Percentiles rank a stretch among this genome's conserved stretches.
These are phyloP conservation scores for Forpus xanthops DNA, from an alignment of 2,797 vertebrate species.

Conservation along the genomic window DNA sequence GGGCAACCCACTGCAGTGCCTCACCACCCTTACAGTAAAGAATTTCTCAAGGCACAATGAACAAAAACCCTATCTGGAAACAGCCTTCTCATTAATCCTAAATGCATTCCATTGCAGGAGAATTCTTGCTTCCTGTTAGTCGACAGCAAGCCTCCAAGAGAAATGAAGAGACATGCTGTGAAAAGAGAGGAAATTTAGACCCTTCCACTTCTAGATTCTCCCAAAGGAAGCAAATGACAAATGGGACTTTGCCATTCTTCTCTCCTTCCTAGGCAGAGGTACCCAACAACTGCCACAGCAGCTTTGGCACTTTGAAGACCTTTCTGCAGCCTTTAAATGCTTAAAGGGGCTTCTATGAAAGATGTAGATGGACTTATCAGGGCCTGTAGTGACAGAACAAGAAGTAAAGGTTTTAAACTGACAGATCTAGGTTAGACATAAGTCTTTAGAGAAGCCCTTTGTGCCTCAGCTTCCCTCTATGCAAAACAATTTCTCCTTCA, in stretches of 20 bases:
- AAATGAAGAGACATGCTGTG: not conserved
- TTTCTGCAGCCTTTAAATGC: not conserved
- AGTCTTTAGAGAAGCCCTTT: not conserved
- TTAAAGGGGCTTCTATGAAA: not conserved
- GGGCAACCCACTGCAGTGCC: too few species aligned
- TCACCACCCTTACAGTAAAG: too few species aligned
- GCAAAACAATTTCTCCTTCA: not conserved
- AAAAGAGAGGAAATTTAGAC: not conserved
- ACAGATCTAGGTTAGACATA: not conserved
- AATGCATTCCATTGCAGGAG: not conserved
- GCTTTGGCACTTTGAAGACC: not conserved
- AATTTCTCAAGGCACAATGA: not conserved
- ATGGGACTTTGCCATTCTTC: not conserved
- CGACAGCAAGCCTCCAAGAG: not conserved
- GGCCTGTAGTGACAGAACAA: not conserved
- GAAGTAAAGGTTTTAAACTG: not conserved
- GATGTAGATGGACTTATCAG: not conserved
- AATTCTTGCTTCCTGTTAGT: not conserved
- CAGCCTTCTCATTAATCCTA: not conserved
- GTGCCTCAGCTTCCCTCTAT: not conserved
- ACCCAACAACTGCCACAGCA: not conserved
- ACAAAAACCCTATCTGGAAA: not conserved
- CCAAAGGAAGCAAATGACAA: not conserved
- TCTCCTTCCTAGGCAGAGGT: not conserved
- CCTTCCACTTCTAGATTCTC: not conserved